Conservation (phyloP, 2,113 vertebrate genomes). For the Perca fluviatilis region DNA sequence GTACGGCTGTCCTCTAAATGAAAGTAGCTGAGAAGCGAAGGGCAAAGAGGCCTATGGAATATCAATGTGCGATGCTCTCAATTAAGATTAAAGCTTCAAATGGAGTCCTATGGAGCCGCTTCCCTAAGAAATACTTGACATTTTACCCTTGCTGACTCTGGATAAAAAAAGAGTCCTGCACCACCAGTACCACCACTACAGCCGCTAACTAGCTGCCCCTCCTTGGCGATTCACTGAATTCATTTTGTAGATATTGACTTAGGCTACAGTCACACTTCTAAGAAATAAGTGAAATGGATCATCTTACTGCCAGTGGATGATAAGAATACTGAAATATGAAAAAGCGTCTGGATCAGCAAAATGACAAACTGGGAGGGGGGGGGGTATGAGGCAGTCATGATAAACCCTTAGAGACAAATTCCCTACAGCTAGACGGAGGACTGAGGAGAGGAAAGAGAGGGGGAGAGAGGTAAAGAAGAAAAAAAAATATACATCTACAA, state of each 20-base stretch:
- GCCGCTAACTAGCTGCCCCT: conserved; percentile 75
- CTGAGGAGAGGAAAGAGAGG: conserved; percentile 45
- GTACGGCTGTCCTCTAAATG: conserved; percentile 83
- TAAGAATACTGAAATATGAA: conserved; percentile 84
- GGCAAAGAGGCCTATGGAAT: conserved; percentile 84
- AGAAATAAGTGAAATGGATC: conserved; percentile 83
- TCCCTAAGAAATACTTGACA: conserved; percentile 83
- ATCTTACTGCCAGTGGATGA: conserved; percentile 81
- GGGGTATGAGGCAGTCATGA: conserved; percentile 73
- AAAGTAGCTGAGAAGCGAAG: conserved; percentile 84
- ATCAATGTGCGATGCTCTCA: conserved; percentile 85
- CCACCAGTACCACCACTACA: conserved; percentile 60
- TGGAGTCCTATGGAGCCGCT: conserved; percentile 80
- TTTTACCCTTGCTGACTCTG: conserved; percentile 84
- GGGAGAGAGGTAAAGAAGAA: conserved; percentile 31
- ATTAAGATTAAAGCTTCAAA: conserved; percentile 85
- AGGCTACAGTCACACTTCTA: conserved; percentile 79
- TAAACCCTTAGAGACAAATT: conserved; percentile 79
- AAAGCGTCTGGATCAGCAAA: conserved; percentile 82
- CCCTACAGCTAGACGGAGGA: conserved; percentile 65
- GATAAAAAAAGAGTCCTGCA: conserved; percentile 68
- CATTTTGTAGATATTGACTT: conserved; percentile 79
- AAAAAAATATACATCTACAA: conserved; percentile 46
- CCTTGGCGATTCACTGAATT: conserved; percentile 62
- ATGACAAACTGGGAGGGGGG: conserved; percentile 73